Evolutionary conservation across 2,113 vertebrate species (phyloP).

Genomic region (Neolamprologus fasciatus): DNA sequence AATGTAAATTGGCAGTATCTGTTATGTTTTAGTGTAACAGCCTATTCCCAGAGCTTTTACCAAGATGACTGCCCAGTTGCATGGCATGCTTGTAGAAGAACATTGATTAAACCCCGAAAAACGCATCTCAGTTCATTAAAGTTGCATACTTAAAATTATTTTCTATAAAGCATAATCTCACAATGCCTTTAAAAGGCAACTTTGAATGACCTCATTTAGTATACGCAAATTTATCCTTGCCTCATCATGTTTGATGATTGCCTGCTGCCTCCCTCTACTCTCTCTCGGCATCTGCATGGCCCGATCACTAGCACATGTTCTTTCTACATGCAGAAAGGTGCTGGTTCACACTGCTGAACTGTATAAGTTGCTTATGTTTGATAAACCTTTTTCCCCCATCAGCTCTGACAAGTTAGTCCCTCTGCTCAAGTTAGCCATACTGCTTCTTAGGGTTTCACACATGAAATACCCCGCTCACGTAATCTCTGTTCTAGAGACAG

Average conservation of each 20-base stretch:
- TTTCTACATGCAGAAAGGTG: not conserved
- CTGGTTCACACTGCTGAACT: not conserved
- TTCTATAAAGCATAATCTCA: not conserved
- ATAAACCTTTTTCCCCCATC: not conserved
- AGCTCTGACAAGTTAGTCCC: not conserved
- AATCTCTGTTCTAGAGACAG: not conserved
- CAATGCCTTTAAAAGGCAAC: not conserved
- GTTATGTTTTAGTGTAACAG: fast-evolving
- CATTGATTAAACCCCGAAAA: not conserved
- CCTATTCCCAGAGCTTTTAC: not conserved
- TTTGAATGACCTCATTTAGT: not conserved
- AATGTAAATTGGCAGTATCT: not conserved
- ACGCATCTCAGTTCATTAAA: fast-evolving
- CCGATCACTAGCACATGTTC: not conserved
- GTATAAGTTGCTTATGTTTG: not conserved
- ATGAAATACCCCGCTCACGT: not conserved
- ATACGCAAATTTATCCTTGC: fast-evolving
- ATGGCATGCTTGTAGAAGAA: not conserved
- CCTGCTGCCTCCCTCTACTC: not conserved
- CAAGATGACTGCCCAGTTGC: not conserved
- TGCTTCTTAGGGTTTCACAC: not conserved
- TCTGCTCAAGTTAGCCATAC: not conserved
- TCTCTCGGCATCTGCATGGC: fast-evolving
- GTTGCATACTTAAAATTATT: not conserved
- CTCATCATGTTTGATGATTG: not conserved